A percentile compares a stretch with the other conserved stretches of the same genome.
These are phyloP conservation scores for Strix aluco DNA, from an alignment of 2,113 vertebrate genomes.

Conservation along the genomic window DNA sequence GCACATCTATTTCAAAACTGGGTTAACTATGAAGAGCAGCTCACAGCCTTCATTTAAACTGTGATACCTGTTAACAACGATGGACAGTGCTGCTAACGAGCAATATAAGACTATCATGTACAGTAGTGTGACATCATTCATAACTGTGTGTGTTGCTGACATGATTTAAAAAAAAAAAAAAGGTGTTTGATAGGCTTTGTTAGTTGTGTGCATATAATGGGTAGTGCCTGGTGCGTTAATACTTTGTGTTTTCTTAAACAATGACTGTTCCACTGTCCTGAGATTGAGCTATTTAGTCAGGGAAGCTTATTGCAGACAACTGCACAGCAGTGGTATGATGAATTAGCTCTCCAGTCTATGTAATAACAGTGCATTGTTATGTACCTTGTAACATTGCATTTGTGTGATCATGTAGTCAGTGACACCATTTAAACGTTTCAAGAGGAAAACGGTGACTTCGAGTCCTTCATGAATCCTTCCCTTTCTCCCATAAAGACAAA, in stretches of 20 bases:
- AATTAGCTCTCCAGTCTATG: not conserved
- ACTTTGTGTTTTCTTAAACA: not conserved
- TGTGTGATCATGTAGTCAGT: not conserved
- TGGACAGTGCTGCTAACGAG: not conserved
- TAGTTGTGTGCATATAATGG: not conserved
- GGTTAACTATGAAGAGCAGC: not conserved
- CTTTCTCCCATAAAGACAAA: not conserved
- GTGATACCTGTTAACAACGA: not conserved
- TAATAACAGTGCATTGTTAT: not conserved
- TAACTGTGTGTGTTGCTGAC: not conserved
- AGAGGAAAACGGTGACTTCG: not conserved
- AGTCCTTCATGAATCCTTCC: not conserved
- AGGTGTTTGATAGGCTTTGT: not conserved
- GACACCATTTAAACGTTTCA: not conserved
- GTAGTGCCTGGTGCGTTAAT: not conserved
- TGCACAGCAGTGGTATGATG: not conserved
- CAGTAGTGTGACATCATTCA: not conserved
- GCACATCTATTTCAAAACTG: not conserved
- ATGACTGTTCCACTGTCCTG: not conserved
- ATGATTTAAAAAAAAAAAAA: not conserved
- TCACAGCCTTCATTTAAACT: not conserved
- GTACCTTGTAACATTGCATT: not conserved
- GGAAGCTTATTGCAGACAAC: not conserved
- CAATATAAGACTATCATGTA: not conserved
- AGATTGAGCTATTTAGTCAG: not conserved